Conservation (phyloP, 2,113 vertebrate species). For the Dermatemys mawii region DNA sequence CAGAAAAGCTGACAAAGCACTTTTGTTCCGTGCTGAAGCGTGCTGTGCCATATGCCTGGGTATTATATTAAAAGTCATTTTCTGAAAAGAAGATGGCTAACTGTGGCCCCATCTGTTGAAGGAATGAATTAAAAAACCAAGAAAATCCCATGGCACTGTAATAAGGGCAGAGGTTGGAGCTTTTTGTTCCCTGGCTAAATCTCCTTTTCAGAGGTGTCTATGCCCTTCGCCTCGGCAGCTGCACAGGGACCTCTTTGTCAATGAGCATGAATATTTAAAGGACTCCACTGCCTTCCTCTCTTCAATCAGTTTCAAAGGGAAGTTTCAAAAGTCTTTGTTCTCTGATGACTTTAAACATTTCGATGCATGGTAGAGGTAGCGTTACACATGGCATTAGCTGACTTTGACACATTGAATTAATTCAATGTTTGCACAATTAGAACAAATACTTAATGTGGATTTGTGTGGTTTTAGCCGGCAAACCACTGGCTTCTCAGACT, state of each 20-base stretch:
- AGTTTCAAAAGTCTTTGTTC: slow-evolving; percentile 42
- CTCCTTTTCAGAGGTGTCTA: slow-evolving; percentile 42
- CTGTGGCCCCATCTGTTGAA: slow-evolving; percentile 33
- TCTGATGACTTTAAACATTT: background rate
- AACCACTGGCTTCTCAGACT: background rate
- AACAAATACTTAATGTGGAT: slow-evolving; percentile 15
- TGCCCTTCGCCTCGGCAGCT: background rate
- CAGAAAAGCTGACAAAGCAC: background rate
- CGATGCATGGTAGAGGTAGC: background rate
- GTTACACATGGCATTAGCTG: slow-evolving; percentile 46
- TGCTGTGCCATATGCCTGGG: background rate
- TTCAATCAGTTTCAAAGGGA: slow-evolving; percentile 44
- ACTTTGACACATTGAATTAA: slow-evolving; percentile 44
- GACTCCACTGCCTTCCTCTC: background rate
- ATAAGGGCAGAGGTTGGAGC: slow-evolving; percentile 46
- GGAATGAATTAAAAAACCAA: background rate
- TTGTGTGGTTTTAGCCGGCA: slow-evolving; percentile 18
- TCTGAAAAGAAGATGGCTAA: background rate
- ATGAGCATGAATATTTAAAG: slow-evolving; percentile 58
- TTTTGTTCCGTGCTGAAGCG: background rate
- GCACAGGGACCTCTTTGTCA: slow-evolving; percentile 51
- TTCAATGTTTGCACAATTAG: slow-evolving; percentile 39
- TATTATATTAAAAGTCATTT: background rate
- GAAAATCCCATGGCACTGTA: background rate
- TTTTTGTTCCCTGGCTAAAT: slow-evolving; percentile 61